A percentile compares a stretch with the other conserved stretches of the same genome.
Conservation (phyloP, 2,888 invertebrate genomes). For the Ligdia adustata region DNA sequence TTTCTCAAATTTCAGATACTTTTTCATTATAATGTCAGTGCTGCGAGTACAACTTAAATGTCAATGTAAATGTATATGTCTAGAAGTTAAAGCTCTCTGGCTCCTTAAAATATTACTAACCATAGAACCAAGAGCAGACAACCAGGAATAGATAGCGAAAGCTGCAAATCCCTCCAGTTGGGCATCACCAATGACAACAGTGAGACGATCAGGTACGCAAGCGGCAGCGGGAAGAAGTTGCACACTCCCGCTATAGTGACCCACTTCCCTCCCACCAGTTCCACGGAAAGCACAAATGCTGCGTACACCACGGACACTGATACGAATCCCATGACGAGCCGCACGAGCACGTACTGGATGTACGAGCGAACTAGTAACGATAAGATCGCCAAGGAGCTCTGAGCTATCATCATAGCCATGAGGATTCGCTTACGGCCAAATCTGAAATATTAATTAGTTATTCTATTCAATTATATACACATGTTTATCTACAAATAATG, state of each 20-base stretch:
- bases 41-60: no score
- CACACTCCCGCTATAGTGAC: conserved; percentile 91
- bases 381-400: conserved; percentile 87
- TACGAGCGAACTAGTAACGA: conserved; percentile 89
- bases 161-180: conserved; percentile 89
- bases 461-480: no score
- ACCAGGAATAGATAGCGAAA: conserved; percentile 89
- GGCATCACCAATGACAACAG: conserved; percentile 88
- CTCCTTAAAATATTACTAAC: conserved; percentile 73
- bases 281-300: conserved; percentile 91
- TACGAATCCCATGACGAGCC: conserved; percentile 89
- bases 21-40: no score
- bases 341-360: conserved; percentile 87
- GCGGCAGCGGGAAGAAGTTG: conserved; percentile 90
- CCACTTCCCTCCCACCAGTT: conserved; percentile 91
- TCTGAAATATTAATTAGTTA: no score
- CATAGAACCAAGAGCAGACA: conserved; percentile 87
- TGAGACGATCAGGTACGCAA: conserved; percentile 90
- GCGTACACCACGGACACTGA: conserved; percentile 93
- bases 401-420: conserved; percentile 87
- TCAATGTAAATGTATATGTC: no score
- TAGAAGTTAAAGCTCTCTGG: no score
- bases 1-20: neutral
- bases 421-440: conserved; percentile 91
- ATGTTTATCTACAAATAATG: no score